Conservation (phyloP, 1,140 invertebrate genomes). For the Drosophila asahinai region DNA sequence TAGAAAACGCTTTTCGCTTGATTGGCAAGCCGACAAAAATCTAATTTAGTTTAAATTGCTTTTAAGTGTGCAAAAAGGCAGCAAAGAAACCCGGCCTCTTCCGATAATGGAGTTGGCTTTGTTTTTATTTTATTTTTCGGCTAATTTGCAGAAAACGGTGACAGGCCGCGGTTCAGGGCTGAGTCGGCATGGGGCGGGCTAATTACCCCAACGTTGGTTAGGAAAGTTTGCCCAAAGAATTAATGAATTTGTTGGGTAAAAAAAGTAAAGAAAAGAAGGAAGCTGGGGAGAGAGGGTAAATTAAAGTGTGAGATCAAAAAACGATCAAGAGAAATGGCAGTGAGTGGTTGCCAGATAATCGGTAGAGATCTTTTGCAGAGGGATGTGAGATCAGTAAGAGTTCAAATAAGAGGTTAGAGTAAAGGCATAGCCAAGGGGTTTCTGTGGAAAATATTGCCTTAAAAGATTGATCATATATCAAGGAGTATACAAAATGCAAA, state of each 20-base stretch:
- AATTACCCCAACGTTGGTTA: constrained; percentile 58
- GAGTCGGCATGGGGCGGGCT: constrained; percentile 50
- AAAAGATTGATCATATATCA: background rate
- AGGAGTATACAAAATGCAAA: background rate
- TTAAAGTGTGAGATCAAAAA: constrained; percentile 20
- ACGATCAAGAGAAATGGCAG: constrained; percentile 13
- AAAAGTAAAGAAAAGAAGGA: background rate
- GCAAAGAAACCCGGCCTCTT: constrained; percentile 48
- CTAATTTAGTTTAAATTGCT: constrained; percentile 80
- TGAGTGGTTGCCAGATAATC: constrained; percentile 1
- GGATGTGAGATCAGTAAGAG: background rate
- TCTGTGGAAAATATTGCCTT: background rate
- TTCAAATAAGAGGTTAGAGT: background rate
- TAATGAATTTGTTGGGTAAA: constrained; percentile 53
- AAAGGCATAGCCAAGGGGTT: too few relatives aligned
- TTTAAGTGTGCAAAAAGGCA: constrained; percentile 60
- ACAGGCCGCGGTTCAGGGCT: constrained; percentile 59
- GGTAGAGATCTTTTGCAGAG: background rate
- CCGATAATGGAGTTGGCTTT: constrained; percentile 51
- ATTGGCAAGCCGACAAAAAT: constrained; percentile 69
- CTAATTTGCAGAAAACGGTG: constrained; percentile 60
- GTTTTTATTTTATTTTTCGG: constrained; percentile 34
- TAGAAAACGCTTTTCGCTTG: constrained; percentile 66
- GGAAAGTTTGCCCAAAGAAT: constrained; percentile 61
- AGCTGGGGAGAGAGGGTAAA: background rate